Evolutionary conservation across 2,888 invertebrate genomes (phyloP), one percentile per base, ranked within the genome.

Genomic region (Drosophila neotestacea): DNA sequence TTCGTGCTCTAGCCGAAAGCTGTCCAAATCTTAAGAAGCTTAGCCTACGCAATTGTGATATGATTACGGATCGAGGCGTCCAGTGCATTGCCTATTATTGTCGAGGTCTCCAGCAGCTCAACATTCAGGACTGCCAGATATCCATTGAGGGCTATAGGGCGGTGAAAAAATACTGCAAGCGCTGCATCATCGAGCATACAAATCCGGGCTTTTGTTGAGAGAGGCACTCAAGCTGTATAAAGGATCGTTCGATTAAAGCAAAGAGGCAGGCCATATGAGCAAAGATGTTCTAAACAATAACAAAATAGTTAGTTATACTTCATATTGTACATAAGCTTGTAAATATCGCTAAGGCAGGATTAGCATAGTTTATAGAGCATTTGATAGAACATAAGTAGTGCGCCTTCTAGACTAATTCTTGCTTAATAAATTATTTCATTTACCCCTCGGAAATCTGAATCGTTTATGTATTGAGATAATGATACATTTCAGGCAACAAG

Each of bases 121-220:
- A 98, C 91, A 98, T 98, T 73, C 98, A 98, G 90, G 98, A 98
- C 92, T 98, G 98, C 71, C 96, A 97, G 68, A 96, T 98, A 79
- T 97, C 98, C 4, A 93, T 97, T 47, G 95, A 98, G 81, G 98
- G 98, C 0, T 98, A 98, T 91, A 93, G 97, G 83, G 97, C 97
- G 5, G 97, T 98, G 46, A 98, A 98, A 92, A 97, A 96, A 91
- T 97, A 97, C 91, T 98, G 98, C 93, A 97, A 97, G 89, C 93
- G 97, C 85, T 98, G 98, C 92, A 96, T 98, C 76, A 98, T 98
- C 77, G 98, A 98, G 91, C 98, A 98, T 91, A 98, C 98, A 2
- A 98, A 98, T 93, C 98, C 98, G 72, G 98, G 97, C 32, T 98
- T 98, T 92, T 97, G 96, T 93, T 96, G 93, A 81, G 42, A n/a